phyloP scores from a whole-genome alignment of 2,797 vertebrate genomes.

The Rhynchotus rufescens region DNA sequence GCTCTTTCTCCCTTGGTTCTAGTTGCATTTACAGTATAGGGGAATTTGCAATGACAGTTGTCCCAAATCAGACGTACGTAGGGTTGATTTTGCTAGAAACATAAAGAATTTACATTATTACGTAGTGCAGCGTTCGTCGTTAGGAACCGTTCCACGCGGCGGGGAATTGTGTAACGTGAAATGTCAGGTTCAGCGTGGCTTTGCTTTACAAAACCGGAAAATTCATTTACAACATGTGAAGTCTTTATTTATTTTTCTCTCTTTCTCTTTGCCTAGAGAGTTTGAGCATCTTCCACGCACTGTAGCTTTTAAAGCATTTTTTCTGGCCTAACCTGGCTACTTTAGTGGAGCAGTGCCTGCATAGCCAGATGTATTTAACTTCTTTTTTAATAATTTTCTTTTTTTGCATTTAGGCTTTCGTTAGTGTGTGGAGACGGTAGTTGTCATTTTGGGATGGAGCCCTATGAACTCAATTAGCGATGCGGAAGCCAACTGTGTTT shows the following conservation, averaged over 20 bases:
- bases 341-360: not conserved
- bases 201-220: not conserved
- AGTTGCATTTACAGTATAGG: slow-evolving; percentile 28
- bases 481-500: slow-evolving; percentile 46
- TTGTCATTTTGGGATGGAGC: slow-evolving; percentile 13
- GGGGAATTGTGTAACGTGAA: not conserved
- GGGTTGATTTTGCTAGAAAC: slow-evolving; percentile 59
- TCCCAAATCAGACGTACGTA: slow-evolving; percentile 18
- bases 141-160: not conserved
- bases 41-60: slow-evolving; percentile 49
- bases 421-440: slow-evolving; percentile 22
- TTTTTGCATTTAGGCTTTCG: slow-evolving; percentile 51
- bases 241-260: not conserved
- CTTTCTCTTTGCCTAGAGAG: slow-evolving; percentile 22
- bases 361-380: slow-evolving; percentile 31
- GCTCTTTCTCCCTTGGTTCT: slow-evolving; percentile 58
- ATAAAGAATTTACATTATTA: slow-evolving; percentile 25
- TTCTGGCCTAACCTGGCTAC: not conserved
- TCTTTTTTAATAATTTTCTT: slow-evolving; percentile 37
- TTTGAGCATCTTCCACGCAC: not conserved
- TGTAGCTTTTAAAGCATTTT: slow-evolving; percentile 25
- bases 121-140: not conserved
- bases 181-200: not conserved
- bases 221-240: not conserved
- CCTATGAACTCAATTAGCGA: slow-evolving; percentile 60